Conservation (phyloP, 1,140 invertebrate species). For the Leptoteleia sp. region DNA sequence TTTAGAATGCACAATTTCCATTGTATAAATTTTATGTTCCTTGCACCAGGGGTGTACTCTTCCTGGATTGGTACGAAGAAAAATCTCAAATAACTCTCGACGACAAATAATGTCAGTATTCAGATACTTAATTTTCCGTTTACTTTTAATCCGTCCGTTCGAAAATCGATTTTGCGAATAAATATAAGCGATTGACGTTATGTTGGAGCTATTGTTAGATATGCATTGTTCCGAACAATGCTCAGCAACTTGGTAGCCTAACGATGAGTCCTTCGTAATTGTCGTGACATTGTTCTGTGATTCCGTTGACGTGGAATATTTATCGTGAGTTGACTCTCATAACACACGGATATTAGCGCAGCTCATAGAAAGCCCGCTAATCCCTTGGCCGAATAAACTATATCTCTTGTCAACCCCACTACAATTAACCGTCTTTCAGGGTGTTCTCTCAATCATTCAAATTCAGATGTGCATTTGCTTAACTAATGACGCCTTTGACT, state of each 20-base stretch:
- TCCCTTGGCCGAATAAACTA: slow-evolving; percentile 1
- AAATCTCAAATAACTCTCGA: slow-evolving; percentile 9
- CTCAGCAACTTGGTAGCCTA: background rate
- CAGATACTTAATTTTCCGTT: slow-evolving; percentile 9
- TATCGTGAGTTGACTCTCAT: background rate
- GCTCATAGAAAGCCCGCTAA: slow-evolving; percentile 3
- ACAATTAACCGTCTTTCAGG: slow-evolving; percentile 13
- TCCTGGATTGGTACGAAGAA: too few species aligned
- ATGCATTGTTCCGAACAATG: slow-evolving; percentile 2
- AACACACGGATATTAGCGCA: slow-evolving; percentile 1
- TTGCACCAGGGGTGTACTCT: too few species aligned
- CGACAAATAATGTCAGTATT: too few species aligned
- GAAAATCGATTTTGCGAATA: background rate
- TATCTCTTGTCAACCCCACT: background rate
- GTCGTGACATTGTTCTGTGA: slow-evolving; percentile 3
- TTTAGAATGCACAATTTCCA: too few species aligned
- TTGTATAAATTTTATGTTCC: too few species aligned
- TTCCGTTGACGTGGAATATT: slow-evolving; percentile 12
- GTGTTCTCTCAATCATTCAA: slow-evolving; percentile 25
- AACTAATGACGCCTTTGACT: slow-evolving; percentile 42
- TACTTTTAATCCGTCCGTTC: background rate
- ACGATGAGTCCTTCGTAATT: slow-evolving; percentile 5
- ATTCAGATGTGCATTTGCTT: slow-evolving; percentile 33
- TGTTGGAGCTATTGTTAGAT: background rate
- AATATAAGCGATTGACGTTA: background rate